phyloP scores from a whole-genome alignment of 2,113 vertebrate genomes.

The Cyprinodon tularosa region DNA sequence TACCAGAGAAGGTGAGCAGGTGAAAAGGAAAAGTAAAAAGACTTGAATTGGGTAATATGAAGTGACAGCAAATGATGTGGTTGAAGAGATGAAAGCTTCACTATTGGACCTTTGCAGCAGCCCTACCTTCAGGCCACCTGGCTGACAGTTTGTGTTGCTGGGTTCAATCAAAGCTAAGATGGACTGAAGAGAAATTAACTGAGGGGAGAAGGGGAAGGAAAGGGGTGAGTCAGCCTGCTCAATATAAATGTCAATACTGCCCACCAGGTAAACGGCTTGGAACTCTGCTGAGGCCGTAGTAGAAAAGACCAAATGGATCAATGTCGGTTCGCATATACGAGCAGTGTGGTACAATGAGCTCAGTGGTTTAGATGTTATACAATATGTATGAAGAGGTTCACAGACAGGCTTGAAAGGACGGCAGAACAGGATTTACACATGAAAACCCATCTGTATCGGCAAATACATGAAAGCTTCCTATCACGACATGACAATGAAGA shows the following conservation, averaged over 20 bases:
- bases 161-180: background rate
- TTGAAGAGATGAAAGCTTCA: slow-evolving; percentile 1
- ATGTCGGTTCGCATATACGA: background rate
- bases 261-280: slow-evolving; percentile 5
- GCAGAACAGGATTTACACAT: background rate
- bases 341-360: background rate
- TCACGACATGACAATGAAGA: too few species aligned
- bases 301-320: background rate
- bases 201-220: background rate
- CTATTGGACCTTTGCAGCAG: background rate
- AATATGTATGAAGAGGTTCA: background rate
- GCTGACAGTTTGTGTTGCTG: background rate
- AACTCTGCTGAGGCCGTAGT: background rate
- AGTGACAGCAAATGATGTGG: background rate
- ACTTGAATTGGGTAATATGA: background rate
- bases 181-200: slow-evolving; percentile 9
- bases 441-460: background rate
- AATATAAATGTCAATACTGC: slow-evolving; percentile 18
- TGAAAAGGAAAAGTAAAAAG: background rate
- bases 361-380: background rate
- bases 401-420: background rate
- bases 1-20: background rate
- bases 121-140: slow-evolving; percentile 25
- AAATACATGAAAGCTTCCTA: background rate
- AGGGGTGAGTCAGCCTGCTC: slow-evolving; percentile 3